A percentile compares a stretch with the other conserved stretches of the same genome.
Evolutionary conservation across 1,140 invertebrate species (phyloP).

Genomic region (Mesaphorura yosii): DNA sequence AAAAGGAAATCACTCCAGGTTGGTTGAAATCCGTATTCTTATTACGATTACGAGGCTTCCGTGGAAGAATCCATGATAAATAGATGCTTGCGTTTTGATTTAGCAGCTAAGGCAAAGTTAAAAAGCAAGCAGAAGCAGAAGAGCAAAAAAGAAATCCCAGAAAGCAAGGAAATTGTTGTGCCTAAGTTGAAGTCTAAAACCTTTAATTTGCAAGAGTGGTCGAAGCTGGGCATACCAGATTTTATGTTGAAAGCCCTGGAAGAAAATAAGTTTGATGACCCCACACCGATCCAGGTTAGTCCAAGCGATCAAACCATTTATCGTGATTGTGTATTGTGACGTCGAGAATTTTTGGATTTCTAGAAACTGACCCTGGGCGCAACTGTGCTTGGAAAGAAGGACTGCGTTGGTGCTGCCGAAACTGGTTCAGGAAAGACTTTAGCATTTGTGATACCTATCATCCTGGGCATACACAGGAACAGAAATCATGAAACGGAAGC

Average conservation of each 20-base stretch:
- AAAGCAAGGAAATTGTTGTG: no score
- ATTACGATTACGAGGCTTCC: no score
- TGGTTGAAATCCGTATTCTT: no score
- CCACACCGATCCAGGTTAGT: constrained; percentile 66
- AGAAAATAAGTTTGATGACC: constrained; percentile 61
- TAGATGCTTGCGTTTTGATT: no score
- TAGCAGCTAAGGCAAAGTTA: no score
- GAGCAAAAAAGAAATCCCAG: no score
- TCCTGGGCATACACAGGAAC: constrained; percentile 63
- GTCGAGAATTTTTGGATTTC: constrained; percentile 15
- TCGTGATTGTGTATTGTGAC: constrained; percentile 8
- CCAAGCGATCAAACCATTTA: background rate
- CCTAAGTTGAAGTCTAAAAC: background rate
- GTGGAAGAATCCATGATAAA: no score
- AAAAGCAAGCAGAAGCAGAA: no score
- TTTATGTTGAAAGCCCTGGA: constrained; percentile 58
- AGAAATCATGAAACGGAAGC: background rate
- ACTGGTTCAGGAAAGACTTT: constrained; percentile 97
- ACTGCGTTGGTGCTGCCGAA: constrained; percentile 90
- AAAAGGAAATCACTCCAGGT: no score
- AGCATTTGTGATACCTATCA: constrained; percentile 88
- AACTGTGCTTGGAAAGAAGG: constrained; percentile 69
- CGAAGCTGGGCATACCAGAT: constrained; percentile 52
- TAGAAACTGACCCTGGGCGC: constrained; percentile 62
- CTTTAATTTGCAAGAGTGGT: constrained; percentile 54